Evolutionary conservation across 2,888 invertebrate species (phyloP), one percentile per base, ranked within the genome.

Genomic region (Drosophila limbata): DNA sequence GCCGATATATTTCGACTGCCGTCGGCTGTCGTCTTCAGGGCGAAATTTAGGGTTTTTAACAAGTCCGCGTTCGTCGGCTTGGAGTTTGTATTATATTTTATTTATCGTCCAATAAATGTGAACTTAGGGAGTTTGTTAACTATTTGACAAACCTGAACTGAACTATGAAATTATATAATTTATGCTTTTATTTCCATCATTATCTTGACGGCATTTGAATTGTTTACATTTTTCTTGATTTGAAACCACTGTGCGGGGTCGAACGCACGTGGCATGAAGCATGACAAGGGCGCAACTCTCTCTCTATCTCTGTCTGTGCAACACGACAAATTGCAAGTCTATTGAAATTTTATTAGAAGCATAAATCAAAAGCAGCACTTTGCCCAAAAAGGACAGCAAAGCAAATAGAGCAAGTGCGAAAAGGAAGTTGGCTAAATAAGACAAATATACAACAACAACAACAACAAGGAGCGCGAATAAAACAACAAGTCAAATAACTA

Each of bases 341-440:
- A 85, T 85, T 88, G 84, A 85, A 85, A 86, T 85, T 85, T 85
- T 85, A 85, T 85, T 85, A 85, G 84, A 85, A 85, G 57, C 86
- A 88, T 85, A 85, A 85, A 85, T 85, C 88, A 88, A 85, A 85
- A 68, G 82, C 67, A 68, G 71, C 33, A 19, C 55, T 53, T 40
- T 47, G 15, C n/a, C 40, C 31, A 42, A 53, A 44, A 53, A 44
- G 28, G 21, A 8, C 19, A 15, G 45, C 31, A 37, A 33, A 48
- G 31, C n/a, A 28, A 21, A 17, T 48, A 37, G 4, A 13, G 17
- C 2, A 42, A 17, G 3, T 17, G 17, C 11, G 5, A 21, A 21
- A 42, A 45, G 42, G 11, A 52, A 39, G 61, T 51, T 39, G 13
- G 21, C 56, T 56, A 72, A 66, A 66, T 66, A 61, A 72, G 66